Base-by-base conservation (phyloP, 2,888 invertebrate genomes). In the Agonopterix alstromeriana region DNA sequence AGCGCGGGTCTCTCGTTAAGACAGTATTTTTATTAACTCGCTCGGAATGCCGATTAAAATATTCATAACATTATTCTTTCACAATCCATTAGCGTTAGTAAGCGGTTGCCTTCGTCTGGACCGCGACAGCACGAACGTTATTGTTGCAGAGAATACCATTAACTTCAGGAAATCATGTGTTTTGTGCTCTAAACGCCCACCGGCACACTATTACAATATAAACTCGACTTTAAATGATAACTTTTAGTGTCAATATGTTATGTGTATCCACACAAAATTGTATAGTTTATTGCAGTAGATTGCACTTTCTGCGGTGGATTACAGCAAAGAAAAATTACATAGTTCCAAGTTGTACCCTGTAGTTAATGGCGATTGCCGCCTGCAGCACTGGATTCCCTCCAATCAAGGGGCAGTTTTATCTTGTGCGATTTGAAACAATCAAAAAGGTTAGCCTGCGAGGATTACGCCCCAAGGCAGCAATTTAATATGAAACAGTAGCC, bases 11-110 rank as follows among this genome's bases (percentile, higher is more conserved):
- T 70, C 78, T 86, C 78, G 81, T 83, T 84, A 82, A 75, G 75
- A 72, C 73, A 76, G 72, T 77, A 79, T 82, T 84, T 83, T 84
- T 86, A 86, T 84, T 78, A 82, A 82, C 80, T 82, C 77, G 67
- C 69, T 70, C 73, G 75, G 80, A 82, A 85, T 83, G 71, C 71
- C 70, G 76, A 82, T 82, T 81, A 77, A 77, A 79, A 80, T 82
- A 82, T 82, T 80, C 77, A 78, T 74, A 79, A 70, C 70, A 74
- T 78, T 73, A 77, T 72, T 80, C 73, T 75, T 75, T 73, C 67
- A 68, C 67, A 63, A 74, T 73, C 73, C 70, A 80, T 80, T 80
- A 77, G 67, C 65, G 65, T 67, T 65, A 60, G 60, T 62, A 58
- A 42, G 60, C 45, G 50, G 10, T 10, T 38, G 42, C 27, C 47